These are phyloP conservation scores for Sciurus niger DNA, from an alignment of 2,113 vertebrate species.

Conservation along the genomic window DNA sequence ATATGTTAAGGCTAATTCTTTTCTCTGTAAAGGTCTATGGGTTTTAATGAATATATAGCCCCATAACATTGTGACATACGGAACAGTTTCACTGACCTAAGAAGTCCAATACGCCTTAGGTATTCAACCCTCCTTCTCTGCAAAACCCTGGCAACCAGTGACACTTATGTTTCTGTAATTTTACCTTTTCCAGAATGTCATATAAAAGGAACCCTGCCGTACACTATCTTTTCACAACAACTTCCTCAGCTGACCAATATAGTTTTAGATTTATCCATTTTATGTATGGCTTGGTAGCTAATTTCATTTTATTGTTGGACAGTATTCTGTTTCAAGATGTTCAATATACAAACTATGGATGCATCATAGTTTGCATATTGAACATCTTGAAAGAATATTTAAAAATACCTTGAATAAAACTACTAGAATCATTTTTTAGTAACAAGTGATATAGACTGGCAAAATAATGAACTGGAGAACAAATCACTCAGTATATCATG, in stretches of 20 bases:
- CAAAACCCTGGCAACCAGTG: background rate
- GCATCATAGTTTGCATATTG: too few species aligned
- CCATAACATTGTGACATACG: background rate
- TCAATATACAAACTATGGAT: too few species aligned
- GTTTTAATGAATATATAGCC: background rate
- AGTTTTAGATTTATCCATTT: background rate
- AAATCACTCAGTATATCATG: conserved; percentile 9
- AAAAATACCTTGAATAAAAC: too few species aligned
- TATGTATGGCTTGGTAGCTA: background rate
- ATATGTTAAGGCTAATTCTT: background rate
- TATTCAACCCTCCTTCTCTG: background rate
- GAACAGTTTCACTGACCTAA: too few species aligned
- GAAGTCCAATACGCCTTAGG: background rate
- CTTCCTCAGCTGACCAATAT: background rate
- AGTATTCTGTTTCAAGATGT: background rate
- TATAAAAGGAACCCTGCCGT: background rate
- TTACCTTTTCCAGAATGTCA: background rate
- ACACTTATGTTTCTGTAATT: background rate
- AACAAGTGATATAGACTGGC: too few species aligned
- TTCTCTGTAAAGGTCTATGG: background rate
- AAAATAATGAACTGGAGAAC: background rate
- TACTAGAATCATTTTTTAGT: too few species aligned
- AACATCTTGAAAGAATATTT: too few species aligned
- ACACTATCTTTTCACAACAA: background rate
- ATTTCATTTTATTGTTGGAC: background rate